Evolutionary conservation across 2,888 invertebrate species (phyloP).

Genomic region (Melanophora roralis): DNA sequence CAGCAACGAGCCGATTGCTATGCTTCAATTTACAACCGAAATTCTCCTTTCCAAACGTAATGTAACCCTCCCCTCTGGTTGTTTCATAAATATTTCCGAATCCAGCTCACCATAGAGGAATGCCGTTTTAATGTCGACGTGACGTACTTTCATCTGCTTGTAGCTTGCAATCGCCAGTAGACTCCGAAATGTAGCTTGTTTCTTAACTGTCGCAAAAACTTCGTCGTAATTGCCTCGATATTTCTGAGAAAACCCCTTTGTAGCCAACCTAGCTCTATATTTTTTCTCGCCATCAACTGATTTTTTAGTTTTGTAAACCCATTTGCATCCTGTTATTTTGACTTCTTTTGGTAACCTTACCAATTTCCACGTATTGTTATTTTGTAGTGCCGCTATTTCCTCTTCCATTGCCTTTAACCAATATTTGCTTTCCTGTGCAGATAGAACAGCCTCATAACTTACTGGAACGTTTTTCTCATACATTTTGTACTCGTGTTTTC

Average conservation of each 20-base stretch:
- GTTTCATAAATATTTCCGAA: too few species aligned
- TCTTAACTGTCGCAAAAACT: conserved; percentile 57
- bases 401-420: too few species aligned
- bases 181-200: conserved; percentile 27
- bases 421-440: too few species aligned
- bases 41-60: too few species aligned
- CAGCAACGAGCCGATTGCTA: too few species aligned
- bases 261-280: conserved; percentile 7
- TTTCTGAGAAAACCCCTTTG: conserved; percentile 19
- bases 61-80: too few species aligned
- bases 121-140: conserved; percentile 11
- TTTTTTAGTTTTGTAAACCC: conserved; percentile 45
- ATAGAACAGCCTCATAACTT: background rate
- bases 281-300: background rate
- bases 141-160: background rate
- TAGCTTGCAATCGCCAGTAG: background rate
- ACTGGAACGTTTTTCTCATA: background rate
- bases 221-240: conserved; percentile 5
- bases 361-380: too few species aligned
- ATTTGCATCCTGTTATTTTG: conserved; percentile 24
- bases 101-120: too few species aligned
- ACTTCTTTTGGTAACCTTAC: too few species aligned
- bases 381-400: too few species aligned
- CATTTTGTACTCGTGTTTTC: background rate
- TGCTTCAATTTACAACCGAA: too few species aligned